These are phyloP conservation scores for Microctenopoma lineatum DNA, from an alignment of 2,797 vertebrate species.

Conservation along the genomic window DNA sequence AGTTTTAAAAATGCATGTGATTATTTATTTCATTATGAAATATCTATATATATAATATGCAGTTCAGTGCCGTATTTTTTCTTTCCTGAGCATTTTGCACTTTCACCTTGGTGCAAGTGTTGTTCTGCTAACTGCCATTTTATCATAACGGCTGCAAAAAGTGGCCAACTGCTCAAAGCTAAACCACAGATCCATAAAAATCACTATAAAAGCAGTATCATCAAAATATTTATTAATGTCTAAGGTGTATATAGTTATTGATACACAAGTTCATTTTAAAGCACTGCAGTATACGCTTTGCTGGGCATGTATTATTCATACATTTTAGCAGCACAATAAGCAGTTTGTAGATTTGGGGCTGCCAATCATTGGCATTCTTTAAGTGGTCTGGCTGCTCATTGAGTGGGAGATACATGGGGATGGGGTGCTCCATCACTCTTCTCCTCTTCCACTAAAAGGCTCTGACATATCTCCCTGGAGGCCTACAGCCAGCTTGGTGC, in stretches of 20 bases:
- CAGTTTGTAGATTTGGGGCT: slow-evolving; percentile 72
- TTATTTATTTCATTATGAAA: no score
- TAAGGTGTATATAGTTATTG: slow-evolving; percentile 59
- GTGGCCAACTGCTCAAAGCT: slow-evolving; percentile 42
- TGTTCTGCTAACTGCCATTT: slow-evolving; percentile 39
- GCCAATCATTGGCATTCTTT: slow-evolving; percentile 75
- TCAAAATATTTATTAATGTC: slow-evolving; percentile 64
- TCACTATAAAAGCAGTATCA: slow-evolving; percentile 48
- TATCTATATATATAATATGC: neutral
- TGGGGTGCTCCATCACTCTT: slow-evolving; percentile 74
- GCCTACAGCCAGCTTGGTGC: slow-evolving; percentile 71
- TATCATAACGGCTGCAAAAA: slow-evolving; percentile 55
- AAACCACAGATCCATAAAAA: slow-evolving; percentile 66
- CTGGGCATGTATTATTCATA: slow-evolving; percentile 76
- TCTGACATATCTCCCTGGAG: slow-evolving; percentile 80
- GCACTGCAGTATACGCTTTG: slow-evolving; percentile 59
- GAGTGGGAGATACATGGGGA: slow-evolving; percentile 73
- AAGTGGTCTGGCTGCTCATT: slow-evolving; percentile 70
- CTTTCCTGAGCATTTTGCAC: slow-evolving; percentile 31
- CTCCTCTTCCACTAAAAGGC: slow-evolving; percentile 80
- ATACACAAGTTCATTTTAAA: slow-evolving; percentile 65
- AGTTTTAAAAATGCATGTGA: no score
- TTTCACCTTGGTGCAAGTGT: slow-evolving; percentile 14
- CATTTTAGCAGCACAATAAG: slow-evolving; percentile 76
- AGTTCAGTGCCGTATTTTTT: slow-evolving; percentile 1